These are phyloP conservation scores for Poliocrania exsul DNA, from an alignment of 2,797 vertebrate species.

Conservation along the genomic window DNA sequence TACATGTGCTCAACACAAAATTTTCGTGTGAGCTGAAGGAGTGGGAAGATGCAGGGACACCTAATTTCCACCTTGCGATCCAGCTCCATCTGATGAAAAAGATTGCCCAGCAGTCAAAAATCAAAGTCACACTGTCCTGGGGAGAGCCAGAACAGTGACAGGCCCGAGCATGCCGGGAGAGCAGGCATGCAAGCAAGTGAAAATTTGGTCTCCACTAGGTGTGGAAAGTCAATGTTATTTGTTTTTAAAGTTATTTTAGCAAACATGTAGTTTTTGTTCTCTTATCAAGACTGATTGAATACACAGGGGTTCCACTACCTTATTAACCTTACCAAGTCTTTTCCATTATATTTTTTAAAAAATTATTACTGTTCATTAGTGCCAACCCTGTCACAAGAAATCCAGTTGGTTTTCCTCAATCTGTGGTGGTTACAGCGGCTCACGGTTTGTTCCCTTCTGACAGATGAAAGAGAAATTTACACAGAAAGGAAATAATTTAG, in stretches of 20 bases:
- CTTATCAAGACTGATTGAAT: conserved; percentile 1
- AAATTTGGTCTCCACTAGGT: conserved; percentile 79
- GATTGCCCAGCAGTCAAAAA: conserved; percentile 85
- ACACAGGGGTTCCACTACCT: conserved; percentile 12
- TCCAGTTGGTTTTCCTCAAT: neutral
- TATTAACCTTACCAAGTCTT: conserved; percentile 52
- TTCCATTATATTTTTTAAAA: neutral
- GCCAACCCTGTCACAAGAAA: neutral
- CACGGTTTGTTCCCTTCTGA: neutral
- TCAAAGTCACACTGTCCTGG: conserved; percentile 73
- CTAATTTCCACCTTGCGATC: conserved; percentile 87
- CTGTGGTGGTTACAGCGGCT: neutral
- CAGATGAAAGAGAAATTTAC: neutral
- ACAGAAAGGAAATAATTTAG: neutral
- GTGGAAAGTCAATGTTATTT: conserved; percentile 75
- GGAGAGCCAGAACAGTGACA: conserved; percentile 71
- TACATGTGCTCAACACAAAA: conserved; percentile 46
- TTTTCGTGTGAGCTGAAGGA: conserved; percentile 68
- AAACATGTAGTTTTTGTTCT: conserved; percentile 59
- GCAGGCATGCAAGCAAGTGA: conserved; percentile 73
- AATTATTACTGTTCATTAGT: conserved; percentile 46
- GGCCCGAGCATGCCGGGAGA: conserved; percentile 74
- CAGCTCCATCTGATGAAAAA: conserved; percentile 84
- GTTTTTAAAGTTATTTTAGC: conserved; percentile 71
- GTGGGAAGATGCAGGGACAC: conserved; percentile 79